Evolutionary conservation across 92 coral and sea anemone species (phyloP), one percentile per base, ranked within the genome.

Genomic region (Parazoanthus atlanticus): DNA sequence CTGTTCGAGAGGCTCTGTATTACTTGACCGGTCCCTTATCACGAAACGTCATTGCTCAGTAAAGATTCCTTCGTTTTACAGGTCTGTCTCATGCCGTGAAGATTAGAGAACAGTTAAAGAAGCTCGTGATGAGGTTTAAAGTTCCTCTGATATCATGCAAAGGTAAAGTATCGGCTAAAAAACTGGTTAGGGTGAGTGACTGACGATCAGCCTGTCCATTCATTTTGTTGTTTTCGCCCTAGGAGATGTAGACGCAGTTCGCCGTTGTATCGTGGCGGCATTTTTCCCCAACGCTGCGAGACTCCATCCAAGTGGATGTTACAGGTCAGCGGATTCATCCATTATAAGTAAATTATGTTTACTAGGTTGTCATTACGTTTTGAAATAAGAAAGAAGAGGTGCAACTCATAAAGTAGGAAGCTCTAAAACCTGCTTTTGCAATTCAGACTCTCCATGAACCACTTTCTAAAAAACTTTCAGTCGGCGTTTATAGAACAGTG

Each of bases 241-340:
- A 94, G 97, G 93, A 31, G 94, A 93, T 76, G 88, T 93, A n/a
- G 98, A 91, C 32, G 90, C 91, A 34, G 93, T 97, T 12, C 93
- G 98, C 76, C 98, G 94, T 38, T 97, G 99, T 82, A 91, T 97
- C 6, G 98, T 94, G 16, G 92, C 95, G 47, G 99, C 95, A 25
- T 97, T 97, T 85, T 97, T 97, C 88, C 96, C 99, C 38, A 97
- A 97, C 80, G 97, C 99, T 46, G 99, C 99, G 0, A 93, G 99
- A 34, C 82, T 95, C 19, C 98, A 97, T 75, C 97, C 99, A 13
- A 89, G 88, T 81, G 99, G 99, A 17, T 91, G 91, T 11, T 97
- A 92, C 86, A 96, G 95, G 97, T 94, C 41, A 32, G 90, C 36
- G 28, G 69, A 52, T 61, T 25, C 28, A 5, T 23, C 8, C 17